Percentiles rank a stretch among this genome's conserved stretches.
Conservation (phyloP, 2,888 invertebrate genomes). For the Trissolcus brochymenae region DNA sequence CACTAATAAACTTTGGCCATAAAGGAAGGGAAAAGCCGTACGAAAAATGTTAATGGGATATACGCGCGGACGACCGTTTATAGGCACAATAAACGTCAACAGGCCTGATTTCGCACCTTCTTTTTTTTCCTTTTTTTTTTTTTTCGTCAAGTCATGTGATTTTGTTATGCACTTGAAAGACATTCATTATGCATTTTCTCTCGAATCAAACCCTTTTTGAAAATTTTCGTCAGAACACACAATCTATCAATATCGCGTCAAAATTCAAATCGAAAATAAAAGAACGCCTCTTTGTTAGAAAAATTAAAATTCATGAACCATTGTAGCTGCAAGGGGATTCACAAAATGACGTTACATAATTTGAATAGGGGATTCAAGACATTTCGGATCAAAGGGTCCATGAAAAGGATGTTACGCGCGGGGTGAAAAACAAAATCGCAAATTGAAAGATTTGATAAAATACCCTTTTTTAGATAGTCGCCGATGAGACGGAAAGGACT, state of each 20-base stretch:
- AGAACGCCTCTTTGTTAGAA: conserved; percentile 48
- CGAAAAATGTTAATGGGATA: conserved; percentile 70
- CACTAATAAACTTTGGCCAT: conserved; percentile 65
- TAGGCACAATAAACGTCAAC: conserved; percentile 74
- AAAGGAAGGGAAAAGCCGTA: conserved; percentile 60
- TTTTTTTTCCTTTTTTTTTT: conserved; percentile 58
- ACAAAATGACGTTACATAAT: conserved; percentile 34
- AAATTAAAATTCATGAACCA: conserved; percentile 59
- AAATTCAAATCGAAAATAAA: conserved; percentile 60
- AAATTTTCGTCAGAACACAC: conserved; percentile 7
- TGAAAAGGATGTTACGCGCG: conserved; percentile 9
- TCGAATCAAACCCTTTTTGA: conserved; percentile 51
- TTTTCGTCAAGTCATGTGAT: conserved; percentile 66
- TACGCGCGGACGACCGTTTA: conserved; percentile 68
- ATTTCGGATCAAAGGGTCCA: conserved; percentile 5
- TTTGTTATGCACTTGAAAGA: conserved; percentile 30
- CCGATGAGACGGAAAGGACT: conserved; percentile 5
- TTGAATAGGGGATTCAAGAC: conserved; percentile 28
- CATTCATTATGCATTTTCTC: conserved; percentile 61
- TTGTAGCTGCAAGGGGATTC: conserved; percentile 5
- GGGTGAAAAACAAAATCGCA: conserved; percentile 4
- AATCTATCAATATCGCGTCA: conserved; percentile 49
- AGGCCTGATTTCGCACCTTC: conserved; percentile 66
- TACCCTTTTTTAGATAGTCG: not conserved
- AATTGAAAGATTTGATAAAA: conserved; percentile 27